Conservation (phyloP, 1,140 invertebrate species). For the Contarinia nasturtii region DNA sequence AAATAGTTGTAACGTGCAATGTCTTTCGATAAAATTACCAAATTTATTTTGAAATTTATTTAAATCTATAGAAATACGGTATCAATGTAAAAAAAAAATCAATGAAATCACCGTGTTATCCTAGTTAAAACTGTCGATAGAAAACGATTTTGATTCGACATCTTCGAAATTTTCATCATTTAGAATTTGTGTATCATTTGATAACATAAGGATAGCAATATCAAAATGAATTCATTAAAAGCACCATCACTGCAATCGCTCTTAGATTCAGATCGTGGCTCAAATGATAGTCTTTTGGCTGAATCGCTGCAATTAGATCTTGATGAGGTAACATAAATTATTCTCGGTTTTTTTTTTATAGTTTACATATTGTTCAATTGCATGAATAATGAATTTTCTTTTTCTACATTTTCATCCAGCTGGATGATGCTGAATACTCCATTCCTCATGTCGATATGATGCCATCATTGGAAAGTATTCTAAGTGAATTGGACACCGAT, state of each 20-base stretch:
- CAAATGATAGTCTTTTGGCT: conserved; percentile 37
- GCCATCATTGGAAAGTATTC: conserved; percentile 69
- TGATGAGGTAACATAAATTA: conserved; percentile 33
- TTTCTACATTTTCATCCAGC: too few relatives aligned
- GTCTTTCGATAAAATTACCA: neutral
- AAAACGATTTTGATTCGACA: too few relatives aligned
- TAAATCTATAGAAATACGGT: neutral
- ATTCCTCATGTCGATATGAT: conserved; percentile 55
- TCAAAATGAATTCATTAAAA: conserved; percentile 30
- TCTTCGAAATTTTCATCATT: too few relatives aligned
- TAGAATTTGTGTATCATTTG: too few relatives aligned
- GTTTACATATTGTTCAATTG: neutral
- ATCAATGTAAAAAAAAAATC: neutral
- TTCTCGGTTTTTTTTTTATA: conserved; percentile 6
- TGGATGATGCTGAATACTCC: conserved; percentile 69
- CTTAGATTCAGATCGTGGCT: conserved; percentile 42
- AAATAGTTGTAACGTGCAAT: neutral
- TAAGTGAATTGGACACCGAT: conserved; percentile 53
- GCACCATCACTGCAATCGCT: conserved; percentile 32
- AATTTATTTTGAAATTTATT: neutral
- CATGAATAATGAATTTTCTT: conserved; percentile 10
- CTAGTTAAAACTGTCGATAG: too few relatives aligned
- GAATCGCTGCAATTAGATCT: conserved; percentile 38
- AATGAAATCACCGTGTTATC: too few relatives aligned
- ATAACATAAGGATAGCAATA: too few relatives aligned